phyloP scores from a whole-genome alignment of 2,113 vertebrate genomes.

The Myotis lucifugus region DNA sequence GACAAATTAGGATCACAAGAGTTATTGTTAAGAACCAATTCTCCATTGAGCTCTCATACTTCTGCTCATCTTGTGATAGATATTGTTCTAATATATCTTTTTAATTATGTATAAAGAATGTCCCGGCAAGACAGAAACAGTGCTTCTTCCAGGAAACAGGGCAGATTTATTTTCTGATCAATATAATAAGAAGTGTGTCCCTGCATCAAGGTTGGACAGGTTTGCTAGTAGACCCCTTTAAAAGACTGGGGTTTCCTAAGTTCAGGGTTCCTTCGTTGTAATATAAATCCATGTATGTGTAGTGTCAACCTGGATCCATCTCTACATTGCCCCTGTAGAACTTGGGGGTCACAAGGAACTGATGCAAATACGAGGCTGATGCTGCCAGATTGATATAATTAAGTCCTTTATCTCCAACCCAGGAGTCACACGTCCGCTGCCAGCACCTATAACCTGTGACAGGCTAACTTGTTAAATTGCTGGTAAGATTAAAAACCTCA shows the following conservation, averaged over 20 bases:
- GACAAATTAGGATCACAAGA: neutral
- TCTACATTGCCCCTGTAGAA: neutral
- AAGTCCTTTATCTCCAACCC: neutral
- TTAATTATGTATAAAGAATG: neutral
- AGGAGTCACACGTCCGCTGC: neutral
- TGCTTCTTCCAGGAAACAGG: neutral
- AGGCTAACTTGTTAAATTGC: neutral
- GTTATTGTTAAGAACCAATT: neutral
- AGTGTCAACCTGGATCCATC: neutral
- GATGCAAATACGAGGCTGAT: neutral
- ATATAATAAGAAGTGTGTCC: slow-evolving; percentile 2
- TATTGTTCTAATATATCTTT: slow-evolving; percentile 12
- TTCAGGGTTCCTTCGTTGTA: neutral
- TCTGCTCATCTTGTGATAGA: neutral
- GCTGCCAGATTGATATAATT: neutral
- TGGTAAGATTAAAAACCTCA: neutral
- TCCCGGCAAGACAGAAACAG: neutral
- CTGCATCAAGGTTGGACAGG: neutral
- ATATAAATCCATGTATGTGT: neutral
- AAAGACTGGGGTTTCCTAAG: neutral
- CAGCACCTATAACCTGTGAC: neutral
- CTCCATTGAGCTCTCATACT: neutral
- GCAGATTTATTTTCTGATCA: neutral
- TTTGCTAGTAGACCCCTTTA: neutral
- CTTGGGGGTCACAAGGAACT: neutral